Evolutionary conservation across 2,797 vertebrate genomes (phyloP), one percentile per base, ranked within the genome.

Genomic region (Enteromius mattozi): DNA sequence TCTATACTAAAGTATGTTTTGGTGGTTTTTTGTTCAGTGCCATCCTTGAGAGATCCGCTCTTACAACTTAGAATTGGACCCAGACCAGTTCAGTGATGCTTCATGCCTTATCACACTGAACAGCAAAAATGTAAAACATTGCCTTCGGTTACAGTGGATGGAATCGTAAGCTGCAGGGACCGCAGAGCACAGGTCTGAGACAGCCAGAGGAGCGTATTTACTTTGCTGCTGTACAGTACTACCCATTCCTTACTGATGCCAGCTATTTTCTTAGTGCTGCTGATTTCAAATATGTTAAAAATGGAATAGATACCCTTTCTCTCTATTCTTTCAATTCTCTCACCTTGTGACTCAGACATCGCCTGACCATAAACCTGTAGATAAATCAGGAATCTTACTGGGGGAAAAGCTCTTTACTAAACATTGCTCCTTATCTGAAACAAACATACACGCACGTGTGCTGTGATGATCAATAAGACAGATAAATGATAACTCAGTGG

Each of bases 251-350:
- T 85, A 75, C 71, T 68, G 69, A 81, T 80, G 27, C 59, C 42
- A 24, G 42, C 66, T 81, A 65, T 80, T 86, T 90, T 85, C 80
- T 85, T 71, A 86, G 69, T 81, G 80, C 14, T 59, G 69, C 56
- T 70, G 70, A 86, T 68, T 66, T 37, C 37, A 65, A 81, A 78
- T 35, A 33, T 12, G 40, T 56, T 65, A 83, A 86, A 84, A 87
- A 81, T 72, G 76, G 80, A 85, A 4, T 70, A 51, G 37, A 66
- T 27, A 72, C 47, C 40, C 42, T 51, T 45, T 45, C 14, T 16
- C 33, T 71, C 56, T 65, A 40, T 77, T 86, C 78, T 33, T 45
- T 65, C 40, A 49, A 30, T 13, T 59, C 63, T 33, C 65, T 69
- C 35, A 37, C 19, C 17, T 27, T 59, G 40, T 71, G 68, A 82